These are phyloP conservation scores for Exephanes ischioxanthus DNA, from an alignment of 2,888 invertebrate genomes.

Conservation along the genomic window DNA sequence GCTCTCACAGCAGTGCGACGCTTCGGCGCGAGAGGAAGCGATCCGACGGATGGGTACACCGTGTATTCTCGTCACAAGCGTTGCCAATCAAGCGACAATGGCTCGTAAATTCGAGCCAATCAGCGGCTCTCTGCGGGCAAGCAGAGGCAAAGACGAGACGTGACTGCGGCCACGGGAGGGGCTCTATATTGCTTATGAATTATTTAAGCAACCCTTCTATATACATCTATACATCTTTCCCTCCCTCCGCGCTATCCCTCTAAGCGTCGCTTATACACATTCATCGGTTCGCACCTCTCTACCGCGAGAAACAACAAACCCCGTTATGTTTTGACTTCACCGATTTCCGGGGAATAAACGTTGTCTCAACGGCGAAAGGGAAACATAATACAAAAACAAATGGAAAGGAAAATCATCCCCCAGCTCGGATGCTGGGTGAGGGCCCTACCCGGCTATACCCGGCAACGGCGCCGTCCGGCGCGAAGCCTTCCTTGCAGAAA, in stretches of 20 bases:
- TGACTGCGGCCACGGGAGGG: slow-evolving; percentile 77
- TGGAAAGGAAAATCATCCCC: slow-evolving; percentile 31
- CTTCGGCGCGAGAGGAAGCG: slow-evolving; percentile 4
- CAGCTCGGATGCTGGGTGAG: background rate
- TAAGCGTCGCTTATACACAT: slow-evolving; percentile 25
- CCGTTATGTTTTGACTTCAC: slow-evolving; percentile 58
- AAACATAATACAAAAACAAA: slow-evolving; percentile 42
- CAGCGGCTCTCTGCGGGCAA: slow-evolving; percentile 68
- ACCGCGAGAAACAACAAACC: slow-evolving; percentile 55
- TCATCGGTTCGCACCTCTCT: slow-evolving; percentile 28
- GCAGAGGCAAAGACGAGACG: slow-evolving; percentile 75
- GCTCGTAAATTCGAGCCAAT: slow-evolving; percentile 84
- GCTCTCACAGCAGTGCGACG: slow-evolving; percentile 70
- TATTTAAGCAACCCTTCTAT: slow-evolving; percentile 79
- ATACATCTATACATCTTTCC: slow-evolving; percentile 46
- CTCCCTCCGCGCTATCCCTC: slow-evolving; percentile 46
- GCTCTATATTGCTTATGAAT: slow-evolving; percentile 84
- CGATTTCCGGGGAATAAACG: slow-evolving; percentile 49
- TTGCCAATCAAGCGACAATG: slow-evolving; percentile 84
- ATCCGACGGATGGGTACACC: slow-evolving; percentile 7
- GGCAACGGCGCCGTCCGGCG: slow-evolving; percentile 26
- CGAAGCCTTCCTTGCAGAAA: slow-evolving; percentile 45
- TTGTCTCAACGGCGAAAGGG: slow-evolving; percentile 11
- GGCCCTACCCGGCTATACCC: background rate
- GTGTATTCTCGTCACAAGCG: slow-evolving; percentile 78